phyloP scores from a whole-genome alignment of 2,797 vertebrate genomes.

The Rhinophrynus dorsalis region DNA sequence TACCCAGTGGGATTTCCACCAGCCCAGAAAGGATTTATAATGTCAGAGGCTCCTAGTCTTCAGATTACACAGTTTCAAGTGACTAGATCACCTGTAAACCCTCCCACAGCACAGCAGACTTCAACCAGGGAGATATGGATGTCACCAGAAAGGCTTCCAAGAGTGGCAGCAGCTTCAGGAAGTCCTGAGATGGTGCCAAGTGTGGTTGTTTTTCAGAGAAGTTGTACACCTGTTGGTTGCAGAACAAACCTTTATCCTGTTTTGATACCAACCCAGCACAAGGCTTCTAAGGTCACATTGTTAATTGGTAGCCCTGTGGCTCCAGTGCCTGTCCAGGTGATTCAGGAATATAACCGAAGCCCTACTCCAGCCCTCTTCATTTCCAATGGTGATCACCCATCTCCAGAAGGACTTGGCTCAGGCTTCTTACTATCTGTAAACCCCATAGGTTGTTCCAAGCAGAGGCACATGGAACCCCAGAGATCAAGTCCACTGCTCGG shows the following conservation, averaged over 20 bases:
- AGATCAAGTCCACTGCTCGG: conserved; percentile 40
- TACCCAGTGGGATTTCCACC: conserved; percentile 46
- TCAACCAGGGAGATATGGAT: conserved; percentile 58
- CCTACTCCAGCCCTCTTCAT: conserved; percentile 54
- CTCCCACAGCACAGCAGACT: conserved; percentile 48
- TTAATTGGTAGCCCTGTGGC: conserved; percentile 64
- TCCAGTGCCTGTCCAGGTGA: conserved; percentile 60
- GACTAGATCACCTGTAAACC: conserved; percentile 52
- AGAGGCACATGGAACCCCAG: conserved; percentile 43
- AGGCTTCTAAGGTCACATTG: conserved; percentile 64
- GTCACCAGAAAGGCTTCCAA: conserved; percentile 52
- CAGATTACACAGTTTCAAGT: conserved; percentile 64
- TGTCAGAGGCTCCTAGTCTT: conserved; percentile 54
- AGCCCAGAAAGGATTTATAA: conserved; percentile 49
- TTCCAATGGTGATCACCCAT: conserved; percentile 33
- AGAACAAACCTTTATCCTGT: conserved; percentile 42
- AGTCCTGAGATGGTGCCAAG: conserved; percentile 43
- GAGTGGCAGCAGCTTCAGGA: conserved; percentile 47
- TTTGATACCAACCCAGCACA: conserved; percentile 58
- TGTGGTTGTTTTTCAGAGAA: conserved; percentile 58
- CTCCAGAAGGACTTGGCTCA: conserved; percentile 46
- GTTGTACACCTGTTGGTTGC: conserved; percentile 45
- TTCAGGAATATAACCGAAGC: conserved; percentile 61
- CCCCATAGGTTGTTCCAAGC: conserved; percentile 54
- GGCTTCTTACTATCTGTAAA: conserved; percentile 58